Conservation (phyloP, 2,888 invertebrate species). For the Eumacrocentrus americanus region DNA sequence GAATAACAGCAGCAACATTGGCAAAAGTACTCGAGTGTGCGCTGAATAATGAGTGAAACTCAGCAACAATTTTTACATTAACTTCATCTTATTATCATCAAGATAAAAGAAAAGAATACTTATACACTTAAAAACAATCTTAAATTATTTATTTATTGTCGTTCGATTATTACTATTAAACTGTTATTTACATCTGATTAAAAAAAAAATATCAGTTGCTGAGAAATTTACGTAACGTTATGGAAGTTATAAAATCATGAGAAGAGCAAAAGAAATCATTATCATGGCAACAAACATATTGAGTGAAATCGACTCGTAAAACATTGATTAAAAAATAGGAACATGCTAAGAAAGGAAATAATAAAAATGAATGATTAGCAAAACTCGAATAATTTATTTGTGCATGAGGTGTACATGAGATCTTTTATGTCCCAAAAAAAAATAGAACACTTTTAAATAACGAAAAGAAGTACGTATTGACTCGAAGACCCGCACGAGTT, state of each 20-base stretch:
- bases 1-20: neutral
- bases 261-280: neutral
- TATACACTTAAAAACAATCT: slow-evolving; percentile 23
- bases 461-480: neutral
- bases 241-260: neutral
- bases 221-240: neutral
- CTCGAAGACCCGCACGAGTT: neutral
- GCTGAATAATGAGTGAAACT: neutral
- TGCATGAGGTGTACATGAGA: neutral
- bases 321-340: neutral
- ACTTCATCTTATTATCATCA: neutral
- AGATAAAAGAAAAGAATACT: slow-evolving; percentile 20
- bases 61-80: neutral
- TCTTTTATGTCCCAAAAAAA: neutral
- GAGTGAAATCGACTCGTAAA: neutral
- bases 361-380: neutral
- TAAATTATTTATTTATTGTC: slow-evolving; percentile 39
- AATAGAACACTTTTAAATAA: neutral
- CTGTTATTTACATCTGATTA: neutral
- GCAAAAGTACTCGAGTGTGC: neutral
- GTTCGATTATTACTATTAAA: slow-evolving; percentile 24
- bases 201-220: neutral
- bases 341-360: neutral
- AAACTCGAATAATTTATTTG: slow-evolving; percentile 2
- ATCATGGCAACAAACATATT: neutral